Percentiles rank a stretch among this genome's conserved stretches.
phyloP scores from a whole-genome alignment of 2,113 vertebrate genomes.

The Puntigrus tetrazona region DNA sequence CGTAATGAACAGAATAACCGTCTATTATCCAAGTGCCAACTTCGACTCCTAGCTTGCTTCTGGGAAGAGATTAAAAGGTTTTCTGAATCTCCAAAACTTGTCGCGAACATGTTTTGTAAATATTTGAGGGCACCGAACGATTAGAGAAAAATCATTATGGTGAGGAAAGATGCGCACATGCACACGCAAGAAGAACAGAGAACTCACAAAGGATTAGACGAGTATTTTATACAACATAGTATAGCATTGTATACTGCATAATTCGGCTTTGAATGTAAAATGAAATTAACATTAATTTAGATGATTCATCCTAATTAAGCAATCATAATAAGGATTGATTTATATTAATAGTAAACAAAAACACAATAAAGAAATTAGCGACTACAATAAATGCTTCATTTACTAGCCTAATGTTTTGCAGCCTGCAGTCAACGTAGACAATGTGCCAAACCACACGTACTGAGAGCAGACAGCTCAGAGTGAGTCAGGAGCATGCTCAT shows the following conservation, averaged over 20 bases:
- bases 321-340: background rate
- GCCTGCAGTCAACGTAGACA: background rate
- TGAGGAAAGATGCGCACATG: background rate
- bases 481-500: constrained; percentile 7
- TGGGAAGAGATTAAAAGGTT: background rate
- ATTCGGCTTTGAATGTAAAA: background rate
- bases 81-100: background rate
- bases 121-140: background rate
- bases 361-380: background rate
- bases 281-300: background rate
- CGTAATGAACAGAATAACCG: constrained; percentile 21
- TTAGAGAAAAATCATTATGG: constrained; percentile 19
- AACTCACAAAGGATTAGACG: background rate
- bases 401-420: background rate
- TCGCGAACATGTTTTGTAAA: constrained; percentile 33
- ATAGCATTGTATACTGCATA: background rate
- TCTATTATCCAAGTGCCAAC: constrained; percentile 10
- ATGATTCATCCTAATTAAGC: background rate
- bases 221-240: background rate
- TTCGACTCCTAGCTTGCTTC: background rate
- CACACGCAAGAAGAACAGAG: background rate
- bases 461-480: background rate
- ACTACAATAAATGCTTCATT: background rate
- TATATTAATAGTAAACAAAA: background rate
- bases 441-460: background rate